These are phyloP conservation scores for Gallinago undulata DNA, from an alignment of 2,113 vertebrate species.

Conservation along the genomic window DNA sequence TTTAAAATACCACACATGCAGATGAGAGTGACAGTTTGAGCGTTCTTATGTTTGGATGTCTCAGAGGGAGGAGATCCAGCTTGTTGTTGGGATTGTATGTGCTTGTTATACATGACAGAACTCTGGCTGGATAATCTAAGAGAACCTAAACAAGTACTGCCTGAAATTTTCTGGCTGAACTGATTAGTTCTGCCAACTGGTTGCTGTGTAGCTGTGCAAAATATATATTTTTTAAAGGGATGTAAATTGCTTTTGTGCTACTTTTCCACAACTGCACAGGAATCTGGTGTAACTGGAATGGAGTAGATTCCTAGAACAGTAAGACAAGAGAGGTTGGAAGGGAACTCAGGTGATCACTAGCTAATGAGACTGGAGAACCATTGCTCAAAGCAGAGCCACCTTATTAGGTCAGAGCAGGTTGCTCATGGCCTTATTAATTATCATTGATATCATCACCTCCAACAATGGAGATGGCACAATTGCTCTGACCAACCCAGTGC, in stretches of 20 bases:
- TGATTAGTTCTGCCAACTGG: neutral
- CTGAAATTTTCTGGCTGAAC: neutral
- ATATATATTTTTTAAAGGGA: neutral
- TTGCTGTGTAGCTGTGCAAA: neutral
- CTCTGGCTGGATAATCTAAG: neutral
- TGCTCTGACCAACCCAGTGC: neutral
- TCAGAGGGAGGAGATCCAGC: neutral
- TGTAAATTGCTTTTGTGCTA: neutral
- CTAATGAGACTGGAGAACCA: neutral
- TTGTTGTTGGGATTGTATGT: neutral
- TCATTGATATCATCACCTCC: rapidly evolving
- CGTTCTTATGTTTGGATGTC: neutral
- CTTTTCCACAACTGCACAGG: neutral
- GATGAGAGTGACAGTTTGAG: neutral
- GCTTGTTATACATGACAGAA: neutral
- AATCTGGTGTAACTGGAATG: neutral
- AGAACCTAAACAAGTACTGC: neutral
- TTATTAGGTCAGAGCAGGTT: neutral
- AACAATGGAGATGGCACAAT: neutral
- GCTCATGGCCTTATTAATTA: rapidly evolving
- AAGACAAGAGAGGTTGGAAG: neutral
- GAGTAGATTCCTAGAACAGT: neutral
- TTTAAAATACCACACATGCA: neutral
- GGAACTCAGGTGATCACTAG: neutral
- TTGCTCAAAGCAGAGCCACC: neutral